Base-by-base conservation (phyloP, 2,888 invertebrate species). In the Scelioninae gen. 1 region DNA sequence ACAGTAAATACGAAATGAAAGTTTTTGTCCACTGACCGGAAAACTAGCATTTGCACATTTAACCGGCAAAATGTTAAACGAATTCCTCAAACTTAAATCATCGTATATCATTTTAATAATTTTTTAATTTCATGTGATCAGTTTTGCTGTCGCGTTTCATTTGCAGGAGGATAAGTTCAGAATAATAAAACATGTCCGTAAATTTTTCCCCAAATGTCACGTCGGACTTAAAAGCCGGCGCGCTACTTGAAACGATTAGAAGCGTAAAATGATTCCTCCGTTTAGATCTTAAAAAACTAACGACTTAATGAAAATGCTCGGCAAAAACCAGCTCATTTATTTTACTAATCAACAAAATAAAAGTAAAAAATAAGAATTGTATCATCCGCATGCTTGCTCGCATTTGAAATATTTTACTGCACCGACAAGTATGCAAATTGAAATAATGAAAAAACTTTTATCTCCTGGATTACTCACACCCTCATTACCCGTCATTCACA, bases 1-100 rank as follows among this genome's bases (percentile, higher is more conserved):
- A 29, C 72, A 51, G 69, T 63, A 71, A 82, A 77, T 77, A 66
- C 47, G 40, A 66, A 66, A 82, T 65, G 66, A 66, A 72, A 53
- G 60, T 77, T 72, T 77, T 82, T 77, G 66, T 29, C 34, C 29
- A 23, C 23, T 49, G 58, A 60, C 76, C 53, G 49, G 51, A 65
- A 40, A 76, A 68, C 56, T 69, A 40, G 71, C 65, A 56, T 60
- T 34, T 40, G 56, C 51, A 68, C 65, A 76, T 75, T 71, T 65
- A 65, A 56, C 65, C 23, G n/a, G 29, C 15, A 47, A 29, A 58
- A 74, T 75, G 51, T 68, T 69, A 68, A 47, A 72, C 63, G 31
- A 63, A 55, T 9, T 55, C 62, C 13, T 9, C 38, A 40, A 71
- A 72, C 49, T 65, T 51, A 32, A 49, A 51, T 38, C 55, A n/a